Evolutionary conservation across 2,888 invertebrate genomes (phyloP), one percentile per base, ranked within the genome.

Genomic region (Seira musarum): DNA sequence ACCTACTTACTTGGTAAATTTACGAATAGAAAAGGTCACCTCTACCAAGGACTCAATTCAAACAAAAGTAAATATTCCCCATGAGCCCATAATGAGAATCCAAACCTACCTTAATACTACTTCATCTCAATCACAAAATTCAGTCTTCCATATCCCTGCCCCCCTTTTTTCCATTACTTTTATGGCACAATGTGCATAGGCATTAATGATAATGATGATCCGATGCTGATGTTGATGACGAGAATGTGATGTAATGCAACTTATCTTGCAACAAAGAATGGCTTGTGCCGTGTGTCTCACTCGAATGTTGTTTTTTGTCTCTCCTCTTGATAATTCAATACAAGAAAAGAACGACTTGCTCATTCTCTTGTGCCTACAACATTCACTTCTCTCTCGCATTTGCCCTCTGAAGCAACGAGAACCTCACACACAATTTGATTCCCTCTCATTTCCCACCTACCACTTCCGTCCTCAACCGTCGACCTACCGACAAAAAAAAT

Each of bases 401-500:
- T 13, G 53, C 53, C 17, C 53, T 53, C 53, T 53, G 53, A 13
- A 53, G 2, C 2, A 3, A 15, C 3, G 30, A 53, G 15, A 53
- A 13, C 53, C 53, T 8, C 53, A 13, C 53, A n/a, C 63, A 67
- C 75, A 76, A 69, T 76, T 78, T n/a, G n/a, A n/a, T 30, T 30
- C 79, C 79, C 73, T 73, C 79, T 79, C 72, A 79, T 73, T 79
- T 79, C 79, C 79, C 79, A 79, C 79, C 79, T 79, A 79, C 79
- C 73, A 79, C 79, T 79, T 79, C 79, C 79, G 79, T 79, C 79
- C 79, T 73, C 79, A 79, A 72, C 72, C 79, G 69, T 67, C 76
- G 73, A 79, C 79, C 79, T 73, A 79, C 79, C 79, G 73, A 79
- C 79, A 73, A 79, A 79, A 79, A 74, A 46, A 53, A 53, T 53